Conservation (phyloP, 2,888 invertebrate genomes). For the Ormyrus pomaceus region DNA sequence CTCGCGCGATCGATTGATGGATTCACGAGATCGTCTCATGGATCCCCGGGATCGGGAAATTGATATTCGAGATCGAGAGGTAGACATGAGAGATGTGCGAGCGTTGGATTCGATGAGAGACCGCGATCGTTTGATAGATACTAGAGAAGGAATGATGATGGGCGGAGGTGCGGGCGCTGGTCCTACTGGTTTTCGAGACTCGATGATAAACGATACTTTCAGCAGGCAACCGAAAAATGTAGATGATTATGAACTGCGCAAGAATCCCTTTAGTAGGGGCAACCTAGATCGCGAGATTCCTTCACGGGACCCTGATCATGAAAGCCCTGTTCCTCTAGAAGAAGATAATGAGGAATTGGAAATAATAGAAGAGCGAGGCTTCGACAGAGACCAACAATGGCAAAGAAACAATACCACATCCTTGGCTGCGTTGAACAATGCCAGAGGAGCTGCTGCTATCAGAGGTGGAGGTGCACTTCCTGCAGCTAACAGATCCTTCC, state of each 20-base stretch:
- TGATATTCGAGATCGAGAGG: constrained; percentile 24
- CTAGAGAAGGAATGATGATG: not conserved
- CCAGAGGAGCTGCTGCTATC: not conserved
- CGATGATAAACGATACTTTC: too few relatives aligned
- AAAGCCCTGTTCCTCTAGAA: constrained; percentile 16
- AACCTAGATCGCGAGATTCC: not conserved
- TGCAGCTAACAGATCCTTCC: constrained; percentile 40
- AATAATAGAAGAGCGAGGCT: constrained; percentile 52
- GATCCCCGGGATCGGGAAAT: constrained; percentile 23
- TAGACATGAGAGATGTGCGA: constrained; percentile 6
- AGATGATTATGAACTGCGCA: constrained; percentile 40
- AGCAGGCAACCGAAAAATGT: too few relatives aligned
- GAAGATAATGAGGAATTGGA: constrained; percentile 51
- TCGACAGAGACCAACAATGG: constrained; percentile 23
- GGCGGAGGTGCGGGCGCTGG: not conserved
- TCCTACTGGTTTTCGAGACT: too few relatives aligned
- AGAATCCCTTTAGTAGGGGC: not conserved
- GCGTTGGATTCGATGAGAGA: constrained; percentile 16
- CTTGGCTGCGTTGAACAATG: constrained; percentile 22
- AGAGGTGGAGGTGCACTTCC: not conserved
- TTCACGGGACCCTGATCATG: not conserved
- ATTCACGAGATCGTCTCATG: constrained; percentile 19
- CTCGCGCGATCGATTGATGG: constrained; percentile 10
- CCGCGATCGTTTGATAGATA: constrained; percentile 8
- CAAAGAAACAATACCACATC: not conserved